phyloP scores from a whole-genome alignment of 2,113 vertebrate genomes.

The Herpetotheres cachinnans region DNA sequence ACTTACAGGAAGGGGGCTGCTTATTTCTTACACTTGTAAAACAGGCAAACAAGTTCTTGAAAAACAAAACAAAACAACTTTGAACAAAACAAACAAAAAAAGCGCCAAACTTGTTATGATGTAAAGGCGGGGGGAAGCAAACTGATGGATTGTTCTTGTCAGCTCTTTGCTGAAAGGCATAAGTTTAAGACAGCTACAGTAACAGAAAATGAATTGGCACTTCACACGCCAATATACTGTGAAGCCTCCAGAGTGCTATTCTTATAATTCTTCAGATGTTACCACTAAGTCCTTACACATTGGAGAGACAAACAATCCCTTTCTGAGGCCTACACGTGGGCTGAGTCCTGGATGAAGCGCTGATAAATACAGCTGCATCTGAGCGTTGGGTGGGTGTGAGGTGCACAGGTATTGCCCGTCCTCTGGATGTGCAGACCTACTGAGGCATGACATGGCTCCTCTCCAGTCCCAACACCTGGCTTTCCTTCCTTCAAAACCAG shows the following conservation, averaged over 20 bases:
- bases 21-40: neutral
- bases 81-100: neutral
- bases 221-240: neutral
- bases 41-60: neutral
- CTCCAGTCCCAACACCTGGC: rapidly evolving
- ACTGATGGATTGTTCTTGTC: neutral
- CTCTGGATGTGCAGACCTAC: neutral
- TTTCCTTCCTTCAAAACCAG: neutral
- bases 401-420: no score
- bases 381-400: neutral
- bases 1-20: neutral
- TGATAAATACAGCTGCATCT: neutral
- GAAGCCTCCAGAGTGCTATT: neutral
- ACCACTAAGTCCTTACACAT: neutral
- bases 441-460: neutral
- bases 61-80: neutral
- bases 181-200: neutral
- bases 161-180: neutral
- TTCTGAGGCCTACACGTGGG: neutral
- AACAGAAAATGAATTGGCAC: constrained; percentile 7
- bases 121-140: neutral
- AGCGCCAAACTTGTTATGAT: neutral
- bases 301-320: neutral
- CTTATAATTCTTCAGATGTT: neutral
- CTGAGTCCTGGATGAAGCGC: neutral